phyloP scores from a whole-genome alignment of 1,140 invertebrate species.

The Trypoxylus dichotomus region DNA sequence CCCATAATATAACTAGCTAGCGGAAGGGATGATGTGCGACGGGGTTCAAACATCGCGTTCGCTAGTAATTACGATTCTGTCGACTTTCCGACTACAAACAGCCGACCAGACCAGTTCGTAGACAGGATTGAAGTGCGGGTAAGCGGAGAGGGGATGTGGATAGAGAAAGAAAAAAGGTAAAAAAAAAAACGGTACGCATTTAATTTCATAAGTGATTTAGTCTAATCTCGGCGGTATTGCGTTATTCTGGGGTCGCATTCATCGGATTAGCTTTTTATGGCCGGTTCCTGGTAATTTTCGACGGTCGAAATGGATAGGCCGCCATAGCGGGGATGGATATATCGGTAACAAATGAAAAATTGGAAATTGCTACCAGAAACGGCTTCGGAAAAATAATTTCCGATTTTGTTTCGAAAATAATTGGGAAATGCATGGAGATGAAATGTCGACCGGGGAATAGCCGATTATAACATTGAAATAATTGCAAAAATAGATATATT shows the following conservation, averaged over 20 bases:
- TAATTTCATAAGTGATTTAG: conserved; percentile 7
- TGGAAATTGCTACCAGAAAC: not conserved
- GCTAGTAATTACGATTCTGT: not conserved
- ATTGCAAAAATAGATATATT: too few relatives aligned
- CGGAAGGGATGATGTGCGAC: not conserved
- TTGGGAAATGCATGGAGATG: not conserved
- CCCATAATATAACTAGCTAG: too few relatives aligned
- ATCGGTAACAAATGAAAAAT: not conserved
- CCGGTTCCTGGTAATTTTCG: not conserved
- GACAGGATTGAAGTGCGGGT: not conserved
- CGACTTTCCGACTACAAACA: not conserved
- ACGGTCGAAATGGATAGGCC: not conserved
- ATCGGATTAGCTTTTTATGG: not conserved
- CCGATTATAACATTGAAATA: too few relatives aligned
- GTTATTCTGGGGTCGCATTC: not conserved
- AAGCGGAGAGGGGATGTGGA: not conserved
- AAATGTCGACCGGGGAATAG: too few relatives aligned
- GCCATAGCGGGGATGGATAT: not conserved
- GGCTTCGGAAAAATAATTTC: not conserved
- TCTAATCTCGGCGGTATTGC: not conserved
- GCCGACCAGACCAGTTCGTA: not conserved
- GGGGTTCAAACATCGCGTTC: not conserved
- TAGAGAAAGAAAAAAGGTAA: too few relatives aligned
- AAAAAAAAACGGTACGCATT: not conserved
- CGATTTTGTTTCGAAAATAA: not conserved